Evolutionary conservation across 2,113 vertebrate genomes (phyloP), one percentile per base, ranked within the genome.

Genomic region (Zeus faber): DNA sequence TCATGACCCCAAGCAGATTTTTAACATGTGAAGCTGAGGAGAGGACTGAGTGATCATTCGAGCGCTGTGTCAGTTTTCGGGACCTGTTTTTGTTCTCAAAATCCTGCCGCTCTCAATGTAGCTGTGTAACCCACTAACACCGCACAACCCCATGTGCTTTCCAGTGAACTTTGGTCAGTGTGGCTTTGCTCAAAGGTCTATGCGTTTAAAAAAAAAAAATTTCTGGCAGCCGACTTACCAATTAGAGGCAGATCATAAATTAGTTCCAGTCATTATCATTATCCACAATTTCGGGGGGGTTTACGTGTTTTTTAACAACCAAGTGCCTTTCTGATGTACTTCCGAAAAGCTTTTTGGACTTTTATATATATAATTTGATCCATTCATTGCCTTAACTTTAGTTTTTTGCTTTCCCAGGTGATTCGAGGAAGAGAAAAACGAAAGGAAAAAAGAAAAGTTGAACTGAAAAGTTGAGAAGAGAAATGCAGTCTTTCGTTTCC

Each of bases 381-480:
- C 25, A 58, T 70, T 55, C 27, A 2, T 51, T 37, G 11, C 14
- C 65, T 71, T 84, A 45, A 83, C 69, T 74, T 66, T 2, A 49
- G 17, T 73, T 41, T 79, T 35, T n/a, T 79, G 20, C 74, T 58
- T 76, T 24, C 46, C 14, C 69, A 90, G 88, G 88, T 70, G 70
- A 65, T 41, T 60, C 76, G 25, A 74, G 78, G 59, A 90, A 87
- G 79, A 85, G 67, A 51, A 89, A 85, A 64, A 41, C 71, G 0
- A 86, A 79, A 81, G 83, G 85, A 54, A 89, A 79, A 70, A 77
- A 82, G 41, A 89, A 79, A 74, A 84, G 54, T 53, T 89, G 58
- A 85, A 22, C 2, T 0, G n/a, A n/a, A n/a, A n/a, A n/a, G n/a
- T n/a, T n/a, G n/a, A n/a, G n/a, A n/a, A n/a, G n/a, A n/a, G n/a